Evolutionary conservation across 2,797 vertebrate genomes (phyloP), one percentile per base, ranked within the genome.

Genomic region (Poecile montanus): DNA sequence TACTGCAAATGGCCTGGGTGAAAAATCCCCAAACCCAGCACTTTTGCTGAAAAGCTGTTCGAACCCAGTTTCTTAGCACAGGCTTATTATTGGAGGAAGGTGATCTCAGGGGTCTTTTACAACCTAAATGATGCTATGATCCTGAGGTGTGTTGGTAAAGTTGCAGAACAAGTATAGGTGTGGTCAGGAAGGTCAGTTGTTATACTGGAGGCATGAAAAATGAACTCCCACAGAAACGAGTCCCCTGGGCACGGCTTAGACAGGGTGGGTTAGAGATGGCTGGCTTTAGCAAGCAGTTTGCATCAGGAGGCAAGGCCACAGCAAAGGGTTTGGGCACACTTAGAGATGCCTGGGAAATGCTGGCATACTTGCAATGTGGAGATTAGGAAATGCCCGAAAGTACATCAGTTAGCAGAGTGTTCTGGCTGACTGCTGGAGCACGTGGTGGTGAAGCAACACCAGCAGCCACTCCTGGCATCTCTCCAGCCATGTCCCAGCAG

Each of bases 281-380:
- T 48, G 68, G 18, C 29, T 53, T 72, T 2, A 44, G 54, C 14
- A 30, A 66, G 54, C 58, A 44, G 11, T 15, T 89, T 50, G 63
- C 42, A 14, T 40, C 51, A n/a, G 56, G 63, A 40, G 63, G 26
- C 3, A 20, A 74, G 74, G 88, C 77, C 53, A 5, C 0, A 1
- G 62, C 63, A 45, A 13, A 72, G 58, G 50, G 10, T 54, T 34
- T 38, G 16, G 29, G 45, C 45, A 6, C 0, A 1, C 32, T 42
- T 10, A 11, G 57, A 27, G 34, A 26, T 0, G 6, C 9, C 30
- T 7, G 58, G 47, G 74, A 54, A 38, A 5, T 0, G 6, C 50
- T 77, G 73, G 42, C 27, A 5, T 2, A 2, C 40, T 29, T 78
- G 57, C 76, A 40, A 40, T 3, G 0, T 5, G 26, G 51, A 48